Base-by-base conservation (phyloP, 2,797 vertebrate species). In the Acanthornis magna region DNA sequence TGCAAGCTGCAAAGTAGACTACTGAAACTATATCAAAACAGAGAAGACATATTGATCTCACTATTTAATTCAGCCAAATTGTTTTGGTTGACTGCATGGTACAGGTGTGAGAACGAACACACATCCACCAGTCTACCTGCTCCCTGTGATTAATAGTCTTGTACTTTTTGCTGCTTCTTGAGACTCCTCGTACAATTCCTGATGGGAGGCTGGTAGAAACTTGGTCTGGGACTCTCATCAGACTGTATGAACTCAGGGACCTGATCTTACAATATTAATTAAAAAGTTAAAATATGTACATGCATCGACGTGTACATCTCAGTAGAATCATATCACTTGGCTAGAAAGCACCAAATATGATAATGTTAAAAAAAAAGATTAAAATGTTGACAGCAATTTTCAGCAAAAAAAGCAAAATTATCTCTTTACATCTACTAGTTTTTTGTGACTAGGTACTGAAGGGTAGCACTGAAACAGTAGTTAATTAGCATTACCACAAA, bases 241-340 rank as follows among this genome's bases (percentile, higher is more conserved):
- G 51, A 62, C 34, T 68, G 43, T 30, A 74, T 2, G 9, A 85
- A 85, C 68, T 91, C 27, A 0, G 6, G 42, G 70, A 85, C 40
- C 62, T 66, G 8, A 34, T 73, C 23, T 73, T 90, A 27, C 54
- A 17, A 11, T 61, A 61, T 67, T 86, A 57, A 78, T 36, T 36
- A 83, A 76, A 36, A 91, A 78, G 16, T 43, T 76, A 63, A 91
- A 88, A 54, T 76, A 47, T 13, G 48, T 10, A 53, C 22, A 30
- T 10, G 5, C 13, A 63, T 50, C 32, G 19, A 11, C 48, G 11
- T 0, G 0, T 48, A 30, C 38, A 75, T 45, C 40, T 74, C 67
- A 77, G 20, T 21, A 36, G 29, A 50, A 23, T 42, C 61, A 16
- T 9, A 43, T 50, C 72, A 32, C 16, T 57, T 54, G 38, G 27